Conservation (phyloP, 2,113 vertebrate genomes). For the Peromyscus californicus region DNA sequence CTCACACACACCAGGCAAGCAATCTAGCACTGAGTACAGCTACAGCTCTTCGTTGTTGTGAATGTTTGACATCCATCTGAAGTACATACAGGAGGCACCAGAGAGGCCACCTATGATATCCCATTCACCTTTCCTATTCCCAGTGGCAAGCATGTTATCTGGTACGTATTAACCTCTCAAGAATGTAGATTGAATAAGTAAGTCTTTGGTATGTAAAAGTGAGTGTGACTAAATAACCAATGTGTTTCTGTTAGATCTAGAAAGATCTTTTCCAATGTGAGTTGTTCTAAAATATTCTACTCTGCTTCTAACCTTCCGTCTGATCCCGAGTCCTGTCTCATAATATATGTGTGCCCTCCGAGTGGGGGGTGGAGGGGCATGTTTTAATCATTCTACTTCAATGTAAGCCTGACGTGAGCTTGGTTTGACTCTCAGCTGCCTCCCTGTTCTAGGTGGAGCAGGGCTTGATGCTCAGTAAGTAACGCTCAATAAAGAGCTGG, state of each 20-base stretch:
- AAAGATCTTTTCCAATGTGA: neutral
- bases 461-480: neutral
- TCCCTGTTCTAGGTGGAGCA: neutral
- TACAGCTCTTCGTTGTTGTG: too few relatives aligned
- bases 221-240: neutral
- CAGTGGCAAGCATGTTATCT: neutral
- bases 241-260: neutral
- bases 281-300: constrained; percentile 16
- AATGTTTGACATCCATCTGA: neutral
- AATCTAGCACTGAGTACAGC: neutral
- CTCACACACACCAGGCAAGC: neutral
- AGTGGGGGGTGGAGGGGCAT: neutral
- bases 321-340: neutral
- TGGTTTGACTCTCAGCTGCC: neutral
- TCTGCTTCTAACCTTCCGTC: constrained; percentile 43
- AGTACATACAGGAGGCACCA: neutral
- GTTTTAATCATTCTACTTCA: neutral
- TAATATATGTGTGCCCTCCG: neutral
- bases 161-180: neutral
- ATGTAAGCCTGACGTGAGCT: neutral
- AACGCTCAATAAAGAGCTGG: neutral
- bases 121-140: neutral
- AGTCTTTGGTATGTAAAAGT: neutral
- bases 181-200: neutral
- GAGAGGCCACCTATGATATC: neutral